Base-by-base conservation (phyloP, 2,888 invertebrate species). In the Nesidiocoris tenuis region DNA sequence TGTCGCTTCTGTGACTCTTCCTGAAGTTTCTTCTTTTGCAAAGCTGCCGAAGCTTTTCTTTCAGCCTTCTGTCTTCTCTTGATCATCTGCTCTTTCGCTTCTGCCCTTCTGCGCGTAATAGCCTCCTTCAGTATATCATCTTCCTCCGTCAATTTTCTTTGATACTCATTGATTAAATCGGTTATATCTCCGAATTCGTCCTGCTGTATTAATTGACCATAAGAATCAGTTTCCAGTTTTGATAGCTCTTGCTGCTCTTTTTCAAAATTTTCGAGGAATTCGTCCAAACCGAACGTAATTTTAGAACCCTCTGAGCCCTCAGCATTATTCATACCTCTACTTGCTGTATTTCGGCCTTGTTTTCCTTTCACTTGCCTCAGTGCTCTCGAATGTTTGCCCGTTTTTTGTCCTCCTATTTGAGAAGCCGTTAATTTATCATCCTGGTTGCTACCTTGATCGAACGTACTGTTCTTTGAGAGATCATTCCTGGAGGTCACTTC, bases 101-200 rank as follows among this genome's bases (percentile, higher is more conserved):
- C 54, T 12, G 3, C 39, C 3, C 21, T 63, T 63, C 19, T 21
- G 18, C 12, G 22, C 18, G 23, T 17, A 18, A 22, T 21, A 23
- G 16, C 23, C 23, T 19, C 19, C 12, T 2, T 55, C 21, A 54
- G 2, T 7, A 70, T 0, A 23, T 70, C 54, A 12, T 59, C 67
- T 56, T 54, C 55, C 16, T 22, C 22, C 23, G 19, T 22, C 23
- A 57, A 24, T 19, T 24, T 23, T 1, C 23, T 19, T 2, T 70
- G 18, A 24, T 70, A 70, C 12, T 70, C 59, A 7, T 21, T 59
- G n/a, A 70, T 70, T 24, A 70, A n/a, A 18, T 70, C 70, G 23
- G 57, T 23, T 1, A 70, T 59, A 24, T 59, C 70, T 17, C 57
- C 57, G n/a, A 18, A 1, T 1, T 57, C 59, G n/a, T 24, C 70